Base-by-base conservation (phyloP, 1,140 invertebrate genomes). In the Saccostrea cuccullata region DNA sequence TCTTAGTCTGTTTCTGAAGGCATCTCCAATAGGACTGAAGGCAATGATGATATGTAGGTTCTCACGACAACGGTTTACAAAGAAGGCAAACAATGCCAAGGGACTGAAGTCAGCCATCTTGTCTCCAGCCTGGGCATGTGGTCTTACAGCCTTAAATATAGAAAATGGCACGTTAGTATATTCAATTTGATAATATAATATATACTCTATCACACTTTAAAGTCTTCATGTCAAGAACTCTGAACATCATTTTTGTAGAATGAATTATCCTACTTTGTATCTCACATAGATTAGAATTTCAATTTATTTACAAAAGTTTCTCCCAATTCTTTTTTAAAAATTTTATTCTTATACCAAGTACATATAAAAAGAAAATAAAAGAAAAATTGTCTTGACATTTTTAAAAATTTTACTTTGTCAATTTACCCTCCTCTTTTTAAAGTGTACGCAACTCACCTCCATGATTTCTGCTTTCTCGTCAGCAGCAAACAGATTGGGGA, bases 381-480 rank as follows among this genome's bases (percentile, higher is more conserved):
- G n/a, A n/a, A n/a, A n/a, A n/a, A n/a, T 47, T 64, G 17, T 64
- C n/a, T 47, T 5, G 5, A 47, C 47, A 47, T 47, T 6, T 6
- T 47, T 47, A 2, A 2, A 47, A 36, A 36, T 2, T 47, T 47
- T 47, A 47, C 47, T 8, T 47, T 9, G 0, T 47, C 47, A 64
- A 64, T n/a, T 5, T 17, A 20, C n/a, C 8, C 6, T 17, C 17
- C 5, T 64, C 58, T 64, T 17, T n/a, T 8, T n/a, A 20, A 60
- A 20, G 58, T 64, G n/a, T 20, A 64, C 26, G 2, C 11, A 0
- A 84, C n/a, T 2, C n/a, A 95, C 94, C 94, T 95, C 95, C 94
- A 95, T 95, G 67, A 95, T 94, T 90, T 95, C 95, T 83, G 94
- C 94, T 86, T 95, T 95, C 86, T 95, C 95, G 89, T 95, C 95